Evolutionary conservation across 1,140 invertebrate genomes (phyloP).

Genomic region (Aphis gossypii): DNA sequence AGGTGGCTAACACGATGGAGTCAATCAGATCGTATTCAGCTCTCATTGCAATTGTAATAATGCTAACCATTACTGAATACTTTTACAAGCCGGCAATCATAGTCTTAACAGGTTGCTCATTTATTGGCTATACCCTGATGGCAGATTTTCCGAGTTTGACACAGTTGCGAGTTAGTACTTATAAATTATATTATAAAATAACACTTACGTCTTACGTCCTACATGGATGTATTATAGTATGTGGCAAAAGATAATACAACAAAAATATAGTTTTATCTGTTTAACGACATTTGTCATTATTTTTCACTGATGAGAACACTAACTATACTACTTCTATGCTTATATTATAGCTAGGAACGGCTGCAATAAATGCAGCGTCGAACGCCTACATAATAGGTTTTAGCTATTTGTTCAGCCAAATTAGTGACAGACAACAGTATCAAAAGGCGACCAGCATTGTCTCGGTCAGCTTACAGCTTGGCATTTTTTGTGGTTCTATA

Average conservation of each 20-base stretch:
- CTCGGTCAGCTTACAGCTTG: background rate
- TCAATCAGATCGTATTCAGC: constrained; percentile 15
- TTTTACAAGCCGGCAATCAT: constrained; percentile 1
- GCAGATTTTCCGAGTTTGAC: background rate
- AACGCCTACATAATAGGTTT: background rate
- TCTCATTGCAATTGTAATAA: background rate
- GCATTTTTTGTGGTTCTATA: background rate
- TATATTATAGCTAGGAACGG: background rate
- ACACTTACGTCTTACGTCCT: too few relatives aligned
- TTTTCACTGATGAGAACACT: background rate
- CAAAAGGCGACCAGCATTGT: background rate
- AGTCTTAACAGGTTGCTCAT: background rate
- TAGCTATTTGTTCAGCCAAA: background rate
- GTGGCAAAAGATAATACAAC: background rate
- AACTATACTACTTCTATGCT: background rate
- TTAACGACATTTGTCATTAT: background rate
- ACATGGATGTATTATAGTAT: background rate
- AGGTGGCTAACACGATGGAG: background rate
- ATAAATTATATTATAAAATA: background rate
- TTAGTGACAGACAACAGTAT: background rate
- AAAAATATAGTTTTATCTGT: background rate
- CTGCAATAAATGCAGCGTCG: background rate
- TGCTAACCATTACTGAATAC: background rate
- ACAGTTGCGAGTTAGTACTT: background rate
- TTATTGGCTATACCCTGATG: background rate